Percentiles rank a stretch among this genome's conserved stretches.
phyloP scores from a whole-genome alignment of 2,888 invertebrate genomes.

The Theristus sp. region DNA sequence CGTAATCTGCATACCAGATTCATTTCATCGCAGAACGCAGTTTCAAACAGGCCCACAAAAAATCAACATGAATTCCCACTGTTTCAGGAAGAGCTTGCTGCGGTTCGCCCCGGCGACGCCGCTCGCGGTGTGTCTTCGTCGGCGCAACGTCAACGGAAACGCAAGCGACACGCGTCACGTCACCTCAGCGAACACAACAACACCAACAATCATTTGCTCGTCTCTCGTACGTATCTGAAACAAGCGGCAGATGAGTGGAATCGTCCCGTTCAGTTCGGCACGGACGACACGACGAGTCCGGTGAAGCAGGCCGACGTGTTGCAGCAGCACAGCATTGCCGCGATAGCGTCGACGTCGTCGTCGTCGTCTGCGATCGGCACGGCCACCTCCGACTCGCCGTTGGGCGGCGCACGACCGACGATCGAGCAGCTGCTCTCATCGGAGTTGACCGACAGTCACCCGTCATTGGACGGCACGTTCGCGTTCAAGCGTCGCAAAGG shows the following conservation, averaged over 20 bases:
- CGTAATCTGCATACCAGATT: no score
- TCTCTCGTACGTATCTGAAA: no score
- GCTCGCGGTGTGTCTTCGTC: no score
- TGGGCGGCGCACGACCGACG: neutral
- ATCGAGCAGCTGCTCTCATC: neutral
- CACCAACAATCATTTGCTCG: no score
- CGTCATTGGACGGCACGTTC: slow-evolving; percentile 13
- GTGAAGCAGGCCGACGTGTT: no score
- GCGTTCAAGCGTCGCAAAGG: slow-evolving; percentile 15
- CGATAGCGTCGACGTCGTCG: neutral
- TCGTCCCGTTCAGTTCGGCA: neutral
- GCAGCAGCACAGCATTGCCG: no score
- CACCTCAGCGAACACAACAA: neutral
- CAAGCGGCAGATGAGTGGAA: neutral
- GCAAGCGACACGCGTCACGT: neutral
- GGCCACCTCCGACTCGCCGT: neutral
- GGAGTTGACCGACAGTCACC: neutral
- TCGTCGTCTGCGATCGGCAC: no score
- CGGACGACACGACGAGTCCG: neutral
- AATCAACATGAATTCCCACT: no score
- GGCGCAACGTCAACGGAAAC: neutral
- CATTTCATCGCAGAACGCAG: no score
- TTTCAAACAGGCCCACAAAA: no score
- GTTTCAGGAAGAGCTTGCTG: no score
- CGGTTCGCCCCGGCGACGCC: no score